Evolutionary conservation across 2,797 vertebrate species (phyloP).

Genomic region (Apogon talboti): DNA sequence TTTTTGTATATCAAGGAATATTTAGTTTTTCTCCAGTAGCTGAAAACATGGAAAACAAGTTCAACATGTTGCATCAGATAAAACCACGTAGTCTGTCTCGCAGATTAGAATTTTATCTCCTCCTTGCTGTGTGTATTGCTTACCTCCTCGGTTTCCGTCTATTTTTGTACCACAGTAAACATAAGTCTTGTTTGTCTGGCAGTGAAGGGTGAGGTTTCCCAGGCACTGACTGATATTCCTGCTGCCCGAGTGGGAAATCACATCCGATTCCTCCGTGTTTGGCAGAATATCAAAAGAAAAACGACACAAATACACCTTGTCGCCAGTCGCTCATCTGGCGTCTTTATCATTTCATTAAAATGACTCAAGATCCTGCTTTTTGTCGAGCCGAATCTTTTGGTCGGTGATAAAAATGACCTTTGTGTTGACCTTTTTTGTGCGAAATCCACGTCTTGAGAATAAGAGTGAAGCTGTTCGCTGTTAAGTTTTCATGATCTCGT

Average conservation of each 20-base stretch:
- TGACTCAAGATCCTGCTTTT: too few relatives aligned
- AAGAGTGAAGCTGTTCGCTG: too few relatives aligned
- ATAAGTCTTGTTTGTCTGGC: conserved; percentile 53
- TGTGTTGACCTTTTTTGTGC: too few relatives aligned
- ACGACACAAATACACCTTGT: conserved; percentile 46
- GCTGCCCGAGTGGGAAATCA: conserved; percentile 47
- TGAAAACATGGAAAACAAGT: conserved; percentile 19
- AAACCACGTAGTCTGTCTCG: too few relatives aligned
- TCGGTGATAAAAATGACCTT: too few relatives aligned
- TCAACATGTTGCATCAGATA: conserved; percentile 41
- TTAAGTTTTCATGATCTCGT: too few relatives aligned
- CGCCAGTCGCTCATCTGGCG: not conserved
- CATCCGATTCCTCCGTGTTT: conserved; percentile 49
- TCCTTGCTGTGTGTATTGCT: conserved; percentile 42
- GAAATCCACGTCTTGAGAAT: too few relatives aligned
- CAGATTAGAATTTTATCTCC: conserved; percentile 51
- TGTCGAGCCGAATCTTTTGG: too few relatives aligned
- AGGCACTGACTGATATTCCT: conserved; percentile 55
- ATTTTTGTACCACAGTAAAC: conserved; percentile 74
- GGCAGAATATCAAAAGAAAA: conserved; percentile 58
- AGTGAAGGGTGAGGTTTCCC: conserved; percentile 61
- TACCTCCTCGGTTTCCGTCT: conserved; percentile 69
- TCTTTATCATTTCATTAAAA: not conserved
- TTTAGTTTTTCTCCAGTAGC: conserved; percentile 27
- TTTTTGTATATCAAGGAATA: conserved; percentile 55